phyloP scores from a whole-genome alignment of 2,888 invertebrate genomes.

The Hypomecis punctinalis region DNA sequence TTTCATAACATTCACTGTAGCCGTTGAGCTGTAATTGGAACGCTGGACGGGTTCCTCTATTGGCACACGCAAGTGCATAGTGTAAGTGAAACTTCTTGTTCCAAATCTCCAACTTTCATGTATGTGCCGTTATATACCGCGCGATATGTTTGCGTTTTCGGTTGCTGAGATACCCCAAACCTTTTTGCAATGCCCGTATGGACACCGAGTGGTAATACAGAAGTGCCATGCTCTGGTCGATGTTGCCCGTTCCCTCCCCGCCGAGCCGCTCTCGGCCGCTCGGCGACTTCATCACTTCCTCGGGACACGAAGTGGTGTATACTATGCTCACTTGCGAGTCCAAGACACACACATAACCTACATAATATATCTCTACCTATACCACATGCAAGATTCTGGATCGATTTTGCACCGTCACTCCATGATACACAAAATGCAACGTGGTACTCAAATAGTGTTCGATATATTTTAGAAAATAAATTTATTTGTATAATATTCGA shows the following conservation, averaged over 20 bases:
- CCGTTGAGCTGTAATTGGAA: constrained; percentile 75
- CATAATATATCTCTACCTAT: constrained; percentile 53
- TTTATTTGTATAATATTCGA: constrained; percentile 18
- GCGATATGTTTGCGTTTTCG: constrained; percentile 82
- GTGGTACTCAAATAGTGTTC: constrained; percentile 51
- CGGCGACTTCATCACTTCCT: constrained; percentile 57
- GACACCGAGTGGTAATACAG: constrained; percentile 73
- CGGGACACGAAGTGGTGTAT: constrained; percentile 69
- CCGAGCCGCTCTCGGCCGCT: constrained; percentile 55
- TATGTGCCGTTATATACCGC: constrained; percentile 79
- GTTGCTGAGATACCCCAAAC: constrained; percentile 76
- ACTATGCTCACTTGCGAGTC: constrained; percentile 71
- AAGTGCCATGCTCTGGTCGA: constrained; percentile 85
- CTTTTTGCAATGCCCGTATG: constrained; percentile 74
- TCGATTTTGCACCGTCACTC: constrained; percentile 88
- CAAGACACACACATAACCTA: constrained; percentile 66
- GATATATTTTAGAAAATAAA: constrained; percentile 46
- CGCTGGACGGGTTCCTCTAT: constrained; percentile 80
- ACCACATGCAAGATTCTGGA: constrained; percentile 75
- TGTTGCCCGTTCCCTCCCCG: constrained; percentile 71
- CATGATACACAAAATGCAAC: constrained; percentile 69
- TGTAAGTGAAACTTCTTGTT: constrained; percentile 85
- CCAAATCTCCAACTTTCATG: constrained; percentile 85
- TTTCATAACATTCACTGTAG: constrained; percentile 71
- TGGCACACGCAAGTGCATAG: constrained; percentile 84